phyloP scores from a whole-genome alignment of 2,888 invertebrate genomes.

The Scaptomyza cyrtandrae region DNA sequence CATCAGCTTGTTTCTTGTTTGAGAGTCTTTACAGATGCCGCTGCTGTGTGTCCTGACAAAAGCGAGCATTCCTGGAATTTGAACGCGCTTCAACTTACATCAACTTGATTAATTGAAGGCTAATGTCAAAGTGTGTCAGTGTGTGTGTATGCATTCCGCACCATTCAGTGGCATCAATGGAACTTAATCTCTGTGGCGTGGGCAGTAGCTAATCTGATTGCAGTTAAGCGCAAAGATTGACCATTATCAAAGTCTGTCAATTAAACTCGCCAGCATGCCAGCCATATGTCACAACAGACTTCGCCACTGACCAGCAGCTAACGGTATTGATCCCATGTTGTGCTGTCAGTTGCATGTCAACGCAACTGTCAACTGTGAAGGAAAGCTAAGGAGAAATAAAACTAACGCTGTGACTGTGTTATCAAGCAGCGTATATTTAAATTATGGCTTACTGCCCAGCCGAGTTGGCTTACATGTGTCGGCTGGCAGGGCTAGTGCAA shows the following conservation, averaged over 20 bases:
- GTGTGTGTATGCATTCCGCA: background rate
- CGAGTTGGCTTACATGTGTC: slow-evolving; percentile 21
- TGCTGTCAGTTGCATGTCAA: slow-evolving; percentile 60
- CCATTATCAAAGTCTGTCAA: slow-evolving; percentile 70
- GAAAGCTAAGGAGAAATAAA: slow-evolving; percentile 29
- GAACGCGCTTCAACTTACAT: slow-evolving; percentile 38
- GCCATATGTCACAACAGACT: slow-evolving; percentile 57
- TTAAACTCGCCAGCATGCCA: slow-evolving; percentile 60
- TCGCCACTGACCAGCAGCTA: slow-evolving; percentile 27
- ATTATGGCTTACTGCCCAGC: slow-evolving; percentile 33
- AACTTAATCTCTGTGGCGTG: slow-evolving; percentile 25
- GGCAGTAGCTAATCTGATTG: slow-evolving; percentile 42
- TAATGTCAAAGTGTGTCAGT: slow-evolving; percentile 49
- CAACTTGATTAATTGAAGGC: slow-evolving; percentile 66
- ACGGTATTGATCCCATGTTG: slow-evolving; percentile 55
- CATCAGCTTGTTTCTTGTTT: background rate
- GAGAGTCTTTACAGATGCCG: slow-evolving; percentile 33
- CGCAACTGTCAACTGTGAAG: slow-evolving; percentile 53
- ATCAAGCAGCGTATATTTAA: slow-evolving; percentile 35
- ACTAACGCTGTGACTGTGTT: slow-evolving; percentile 14
- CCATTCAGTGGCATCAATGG: slow-evolving; percentile 26
- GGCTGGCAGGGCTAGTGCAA: slow-evolving; percentile 37
- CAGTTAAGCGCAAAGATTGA: slow-evolving; percentile 21
- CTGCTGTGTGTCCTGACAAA: slow-evolving; percentile 57
- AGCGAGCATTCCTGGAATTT: slow-evolving; percentile 56